Evolutionary conservation across 2,113 vertebrate genomes (phyloP), one percentile per base, ranked within the genome.

Genomic region (Crotalus helleri): DNA sequence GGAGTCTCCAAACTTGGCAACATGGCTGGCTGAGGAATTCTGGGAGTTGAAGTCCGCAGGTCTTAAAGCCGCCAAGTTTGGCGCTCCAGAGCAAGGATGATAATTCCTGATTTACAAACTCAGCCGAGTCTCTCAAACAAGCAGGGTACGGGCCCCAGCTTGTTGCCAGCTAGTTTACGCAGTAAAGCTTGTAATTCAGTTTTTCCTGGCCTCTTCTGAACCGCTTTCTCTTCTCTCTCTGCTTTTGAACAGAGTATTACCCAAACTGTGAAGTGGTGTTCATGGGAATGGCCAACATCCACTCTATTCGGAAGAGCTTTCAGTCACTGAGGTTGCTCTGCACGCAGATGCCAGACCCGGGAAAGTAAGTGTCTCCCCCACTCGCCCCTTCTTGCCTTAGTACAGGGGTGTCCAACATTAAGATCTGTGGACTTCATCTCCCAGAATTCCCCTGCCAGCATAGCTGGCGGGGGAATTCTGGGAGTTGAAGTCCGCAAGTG

Each of bases 221-320:
- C 44, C 90, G 95, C 64, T 24, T 96, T 96, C 88, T 91, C 69
- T 96, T 33, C 55, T 93, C 93, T 51, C 90, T 92, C 74, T 96
- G 0, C 61, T 93, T 95, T 24, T 94, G 92, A 97, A 3, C 97
- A 99, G 99, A 99, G 93, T 99, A 99, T 97, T 99, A 99, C 92
- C 99, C 99, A 0, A 99, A 99, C 98, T 99, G 98, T 96, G 99
- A 99, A 97, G 99, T 99, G 24, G 98, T 99, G 87, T 99, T 99
- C 96, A 99, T 99, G 99, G 98, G 99, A 57, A 99, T 99, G 99
- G 99, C 99, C 95, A 99, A 99, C 97, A 99, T 99, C 95, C 99
- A 99, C 97, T 99, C 99, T 87, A 99, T 99, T 96, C 98, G 99
- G 94, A 99, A 99, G 97, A 99, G 99, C 97, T 99, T 99, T 97